Conservation (phyloP, 2,797 vertebrate species). For the Eupleurogrammus muticus region DNA sequence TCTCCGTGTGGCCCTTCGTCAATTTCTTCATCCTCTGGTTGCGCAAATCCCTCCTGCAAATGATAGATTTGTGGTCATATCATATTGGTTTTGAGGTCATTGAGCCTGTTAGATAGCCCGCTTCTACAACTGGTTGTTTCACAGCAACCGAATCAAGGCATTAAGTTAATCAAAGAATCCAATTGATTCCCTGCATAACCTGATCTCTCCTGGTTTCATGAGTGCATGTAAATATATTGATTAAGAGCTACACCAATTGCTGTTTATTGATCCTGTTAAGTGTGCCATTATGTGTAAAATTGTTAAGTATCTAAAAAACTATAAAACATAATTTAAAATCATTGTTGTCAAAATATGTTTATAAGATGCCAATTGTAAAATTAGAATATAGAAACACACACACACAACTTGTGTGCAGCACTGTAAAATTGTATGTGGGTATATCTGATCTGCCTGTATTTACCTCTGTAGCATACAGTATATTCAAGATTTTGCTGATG, state of each 20-base stretch:
- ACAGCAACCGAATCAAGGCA: background rate
- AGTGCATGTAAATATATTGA: background rate
- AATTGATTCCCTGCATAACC: background rate
- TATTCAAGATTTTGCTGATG: slow-evolving; percentile 88
- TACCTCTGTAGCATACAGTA: slow-evolving; percentile 97
- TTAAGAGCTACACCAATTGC: too few relatives aligned
- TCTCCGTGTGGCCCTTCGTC: slow-evolving; percentile 88
- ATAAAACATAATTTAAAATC: too few relatives aligned
- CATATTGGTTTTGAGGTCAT: background rate
- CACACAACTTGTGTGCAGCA: background rate
- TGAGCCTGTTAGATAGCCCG: background rate
- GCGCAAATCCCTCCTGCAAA: slow-evolving; percentile 92
- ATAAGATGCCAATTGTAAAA: too few relatives aligned
- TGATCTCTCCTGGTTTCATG: background rate
- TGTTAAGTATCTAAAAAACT: too few relatives aligned
- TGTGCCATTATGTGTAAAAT: too few relatives aligned
- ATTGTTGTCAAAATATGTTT: too few relatives aligned
- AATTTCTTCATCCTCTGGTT: slow-evolving; percentile 91
- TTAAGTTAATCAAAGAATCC: too few relatives aligned
- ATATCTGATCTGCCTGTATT: background rate
- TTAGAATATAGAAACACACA: background rate
- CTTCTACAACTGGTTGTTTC: background rate
- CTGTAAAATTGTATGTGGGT: background rate
- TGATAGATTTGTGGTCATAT: background rate
- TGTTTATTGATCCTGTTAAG: too few relatives aligned